Evolutionary conservation across 2,888 invertebrate genomes (phyloP), one percentile per base, ranked within the genome.

Genomic region (Nomada fabriciana): DNA sequence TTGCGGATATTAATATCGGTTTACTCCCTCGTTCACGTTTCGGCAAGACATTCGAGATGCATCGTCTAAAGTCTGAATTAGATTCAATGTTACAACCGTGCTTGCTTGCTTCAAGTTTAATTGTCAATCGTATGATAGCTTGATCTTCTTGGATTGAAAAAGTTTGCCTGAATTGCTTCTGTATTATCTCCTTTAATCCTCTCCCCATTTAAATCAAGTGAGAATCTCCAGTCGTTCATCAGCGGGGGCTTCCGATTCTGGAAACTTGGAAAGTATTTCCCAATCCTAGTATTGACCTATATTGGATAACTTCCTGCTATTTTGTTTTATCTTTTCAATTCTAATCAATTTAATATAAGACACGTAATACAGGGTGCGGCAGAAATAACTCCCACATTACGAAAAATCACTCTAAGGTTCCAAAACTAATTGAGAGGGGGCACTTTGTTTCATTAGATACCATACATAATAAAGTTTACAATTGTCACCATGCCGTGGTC

Each of bases 231-330:
- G 25, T n/a, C 43, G 25, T 69, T 43, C 69, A 55, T 69, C 43
- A 25, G n/a, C 13, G 9, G 23, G 55, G 23, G 42, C 42, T 29
- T 5, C 18, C 42, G 42, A 57, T 69, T 57, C 57, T 5, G n/a
- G 13, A 25, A 57, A 69, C 55, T 69, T 69, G 5, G 43, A n/a
- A 57, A 57, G 76, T 79, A 76, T 82, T 82, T 79, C 53, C 72
- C 73, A 64, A 76, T 78, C 75, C 68, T 43, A 52, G 43, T 64
- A 57, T 61, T 61, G 36, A 65, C 64, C 67, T 55, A 68, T 64
- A 72, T 63, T 42, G 36, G 25, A 43, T 52, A 65, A 69, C 57
- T 68, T 57, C 25, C 42, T 2, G 4, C 69, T 25, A 43, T 69
- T 69, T 43, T 42, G 13, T 43, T 57, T 57, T 69, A 68, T 69